Conservation (phyloP, 2,113 vertebrate species). For the Pterophyllum scalare region DNA sequence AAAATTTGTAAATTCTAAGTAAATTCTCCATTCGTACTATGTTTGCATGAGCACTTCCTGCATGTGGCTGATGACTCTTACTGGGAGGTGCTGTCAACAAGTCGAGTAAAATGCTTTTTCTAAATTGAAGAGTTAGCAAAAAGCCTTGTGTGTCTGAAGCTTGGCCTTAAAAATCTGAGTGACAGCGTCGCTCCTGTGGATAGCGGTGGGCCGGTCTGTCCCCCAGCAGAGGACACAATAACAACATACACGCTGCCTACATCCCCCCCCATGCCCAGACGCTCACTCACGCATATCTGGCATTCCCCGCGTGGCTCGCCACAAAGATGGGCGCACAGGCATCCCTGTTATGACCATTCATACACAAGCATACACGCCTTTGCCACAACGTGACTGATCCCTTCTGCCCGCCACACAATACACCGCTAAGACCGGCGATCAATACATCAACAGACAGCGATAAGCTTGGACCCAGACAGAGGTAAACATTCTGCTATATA, state of each 20-base stretch:
- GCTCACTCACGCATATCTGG: conserved; percentile 73
- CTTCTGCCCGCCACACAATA: conserved; percentile 59
- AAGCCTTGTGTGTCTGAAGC: not conserved
- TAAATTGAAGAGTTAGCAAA: not conserved
- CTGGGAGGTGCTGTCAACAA: not conserved
- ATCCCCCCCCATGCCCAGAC: conserved; percentile 37
- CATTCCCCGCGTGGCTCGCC: conserved; percentile 75
- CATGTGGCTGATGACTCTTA: not conserved
- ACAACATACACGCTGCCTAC: conserved; percentile 52
- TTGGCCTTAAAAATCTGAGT: not conserved
- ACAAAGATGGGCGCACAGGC: conserved; percentile 65
- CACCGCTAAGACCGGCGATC: conserved; percentile 52
- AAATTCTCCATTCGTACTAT: not conserved
- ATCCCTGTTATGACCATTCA: conserved; percentile 62
- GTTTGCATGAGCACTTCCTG: not conserved
- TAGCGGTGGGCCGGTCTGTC: not conserved
- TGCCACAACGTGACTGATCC: conserved; percentile 63
- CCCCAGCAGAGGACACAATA: conserved; percentile 41
- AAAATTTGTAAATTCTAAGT: no score
- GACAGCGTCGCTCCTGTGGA: conserved; percentile 1
- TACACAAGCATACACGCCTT: conserved; percentile 46
- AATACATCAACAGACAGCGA: conserved; percentile 52
- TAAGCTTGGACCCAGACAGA: conserved; percentile 62
- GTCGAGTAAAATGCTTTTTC: not conserved
- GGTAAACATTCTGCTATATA: conserved; percentile 55